Base-by-base conservation (phyloP, 2,888 invertebrate genomes). In the Dolichopus griseipennis region DNA sequence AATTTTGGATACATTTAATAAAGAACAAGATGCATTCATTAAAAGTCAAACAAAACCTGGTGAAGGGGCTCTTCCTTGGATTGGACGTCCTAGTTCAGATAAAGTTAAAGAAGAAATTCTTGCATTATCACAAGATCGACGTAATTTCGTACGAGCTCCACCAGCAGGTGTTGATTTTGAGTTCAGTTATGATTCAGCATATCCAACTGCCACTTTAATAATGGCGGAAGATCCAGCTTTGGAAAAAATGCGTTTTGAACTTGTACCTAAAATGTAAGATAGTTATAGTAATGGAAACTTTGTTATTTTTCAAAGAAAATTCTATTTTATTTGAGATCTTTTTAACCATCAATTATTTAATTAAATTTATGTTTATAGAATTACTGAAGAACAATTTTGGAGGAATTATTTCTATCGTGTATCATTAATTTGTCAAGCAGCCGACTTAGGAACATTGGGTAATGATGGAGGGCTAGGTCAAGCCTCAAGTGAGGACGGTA, bases 401-500 rank as follows among this genome's bases (percentile, higher is more conserved):
- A 89, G 96, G 80, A 99, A 99, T 86, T 99, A 99, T 83, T 99
- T 99, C 85, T 99, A 99, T 85, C 93, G 99, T 80, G 93, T 99
- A 75, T 96, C 95, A 76, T 89, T 99, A 76, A 94, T 99, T 81
- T 95, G 97, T 80, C 98, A 99, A 85, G 96, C 97, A 75, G 93
- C 91, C 81, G 95, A 97, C 72, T 75, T 82, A 74, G 81, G 82
- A 72, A 82, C 82, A 72, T 76, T 82, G 71, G 82, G 82, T 69
- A 79, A 77, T 68, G 81, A 81, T 76, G 81, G 81, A 68, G 69
- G 71, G 64, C 78, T 81, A 68, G 81, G 80, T 70, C 80, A 79
- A 75, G 80, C 80, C 74, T 81, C 80, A 72, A 79, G 79, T 75
- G 80, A 81, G 76, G 81, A 81, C 75, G 82, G 81, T 82, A 75